phyloP scores from a whole-genome alignment of 2,888 invertebrate species.

The Tinea semifulvella region DNA sequence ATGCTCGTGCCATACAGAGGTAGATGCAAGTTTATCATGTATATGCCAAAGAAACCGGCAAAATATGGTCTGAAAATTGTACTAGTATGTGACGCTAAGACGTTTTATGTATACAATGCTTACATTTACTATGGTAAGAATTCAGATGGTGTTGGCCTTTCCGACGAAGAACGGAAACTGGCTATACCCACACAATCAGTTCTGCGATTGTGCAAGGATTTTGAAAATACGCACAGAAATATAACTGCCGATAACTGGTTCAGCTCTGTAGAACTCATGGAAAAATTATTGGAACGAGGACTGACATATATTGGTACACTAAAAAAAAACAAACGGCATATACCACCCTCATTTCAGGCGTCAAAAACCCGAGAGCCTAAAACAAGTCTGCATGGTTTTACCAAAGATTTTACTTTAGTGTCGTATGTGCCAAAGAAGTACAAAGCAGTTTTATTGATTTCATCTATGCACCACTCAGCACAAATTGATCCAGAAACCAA shows the following conservation, averaged over 20 bases:
- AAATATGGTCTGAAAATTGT: not conserved
- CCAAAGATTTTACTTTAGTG: not conserved
- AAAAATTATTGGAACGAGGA: not conserved
- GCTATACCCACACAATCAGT: not conserved
- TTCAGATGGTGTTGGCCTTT: not conserved
- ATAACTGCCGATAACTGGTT: conserved; percentile 7
- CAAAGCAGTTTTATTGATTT: not conserved
- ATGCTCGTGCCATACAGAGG: not conserved
- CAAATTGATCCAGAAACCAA: not conserved
- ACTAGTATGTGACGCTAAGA: not conserved
- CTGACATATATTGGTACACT: conserved; percentile 8
- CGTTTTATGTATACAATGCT: not conserved
- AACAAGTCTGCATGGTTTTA: conserved; percentile 7
- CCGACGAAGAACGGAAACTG: not conserved
- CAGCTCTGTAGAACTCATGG: not conserved
- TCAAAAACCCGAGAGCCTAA: not conserved
- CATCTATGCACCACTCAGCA: not conserved
- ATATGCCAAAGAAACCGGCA: not conserved
- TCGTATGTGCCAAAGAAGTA: conserved; percentile 8
- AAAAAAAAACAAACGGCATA: conserved; percentile 7
- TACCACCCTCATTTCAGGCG: not conserved
- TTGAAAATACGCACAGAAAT: conserved; percentile 1
- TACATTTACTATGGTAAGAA: not conserved
- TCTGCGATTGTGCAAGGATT: not conserved
- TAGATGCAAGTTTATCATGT: not conserved